phyloP scores from a whole-genome alignment of 2,113 vertebrate genomes.

The Neogobius melanostomus region DNA sequence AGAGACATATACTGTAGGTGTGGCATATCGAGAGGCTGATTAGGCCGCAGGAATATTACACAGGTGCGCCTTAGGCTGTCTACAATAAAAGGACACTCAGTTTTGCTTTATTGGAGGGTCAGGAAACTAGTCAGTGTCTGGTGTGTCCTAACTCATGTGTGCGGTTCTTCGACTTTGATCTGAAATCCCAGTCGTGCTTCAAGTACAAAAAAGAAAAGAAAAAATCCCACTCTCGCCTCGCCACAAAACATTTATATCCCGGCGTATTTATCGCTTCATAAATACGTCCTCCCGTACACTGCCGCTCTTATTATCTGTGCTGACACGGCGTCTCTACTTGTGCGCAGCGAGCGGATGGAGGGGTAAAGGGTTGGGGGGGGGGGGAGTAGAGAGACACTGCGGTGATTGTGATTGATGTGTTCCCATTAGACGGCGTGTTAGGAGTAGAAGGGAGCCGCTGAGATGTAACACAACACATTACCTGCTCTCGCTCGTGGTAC shows the following conservation, averaged over 20 bases:
- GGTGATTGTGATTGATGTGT: slow-evolving; percentile 97
- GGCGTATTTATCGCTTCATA: neutral
- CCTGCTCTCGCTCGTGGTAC: slow-evolving; percentile 75
- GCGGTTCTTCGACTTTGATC: too few species aligned
- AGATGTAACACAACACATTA: slow-evolving; percentile 98
- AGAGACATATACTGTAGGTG: too few species aligned
- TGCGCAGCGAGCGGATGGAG: slow-evolving; percentile 49
- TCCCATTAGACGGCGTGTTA: slow-evolving; percentile 93
- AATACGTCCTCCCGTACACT: neutral
- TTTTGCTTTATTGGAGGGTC: too few species aligned
- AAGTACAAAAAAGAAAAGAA: neutral
- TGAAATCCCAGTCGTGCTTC: neutral
- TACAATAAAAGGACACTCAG: too few species aligned
- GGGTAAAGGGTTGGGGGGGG: slow-evolving; percentile 56
- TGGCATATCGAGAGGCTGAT: too few species aligned
- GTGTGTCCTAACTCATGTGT: too few species aligned
- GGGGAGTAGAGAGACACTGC: slow-evolving; percentile 71
- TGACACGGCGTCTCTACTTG: slow-evolving; percentile 45
- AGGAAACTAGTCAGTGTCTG: too few species aligned
- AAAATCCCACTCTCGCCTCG: neutral
- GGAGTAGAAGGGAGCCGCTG: slow-evolving; percentile 86
- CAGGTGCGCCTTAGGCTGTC: too few species aligned
- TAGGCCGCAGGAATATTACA: too few species aligned
- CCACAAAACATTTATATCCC: slow-evolving; percentile 1
- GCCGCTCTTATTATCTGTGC: slow-evolving; percentile 6